Base-by-base conservation (phyloP, 2,113 vertebrate genomes). In the Aspiorhynchus laticeps region DNA sequence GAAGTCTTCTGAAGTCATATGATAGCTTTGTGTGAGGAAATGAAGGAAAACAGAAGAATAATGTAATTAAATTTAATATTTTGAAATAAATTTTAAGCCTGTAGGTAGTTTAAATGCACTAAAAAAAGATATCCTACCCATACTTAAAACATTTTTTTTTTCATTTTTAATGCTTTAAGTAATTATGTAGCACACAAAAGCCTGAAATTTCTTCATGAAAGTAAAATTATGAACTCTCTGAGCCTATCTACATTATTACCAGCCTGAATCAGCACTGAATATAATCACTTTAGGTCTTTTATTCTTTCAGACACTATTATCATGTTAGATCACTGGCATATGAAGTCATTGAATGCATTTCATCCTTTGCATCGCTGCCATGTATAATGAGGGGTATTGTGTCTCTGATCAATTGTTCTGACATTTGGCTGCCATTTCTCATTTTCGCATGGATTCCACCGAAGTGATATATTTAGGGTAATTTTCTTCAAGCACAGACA, bases 331-430 rank as follows among this genome's bases (percentile, higher is more conserved):
- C 61, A 67, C n/a, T 82, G 59, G 80, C 80, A 67, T 48, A 80
- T 46, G 59, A 82, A 82, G 41, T 46, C 15, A 31, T 1, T 7
- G 14, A 67, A 67, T 82, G 41, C 36, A 12, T 65, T 80, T 43
- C 12, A 63, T 41, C 56, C 53, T 38, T 26, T 21, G n/a, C 43
- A 36, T 69, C 48, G 73, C n/a, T 71, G n/a, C 63, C 76, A 28
- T 61, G 36, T 48, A 51, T 75, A 71, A 87, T 81, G 28, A 87
- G 48, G 48, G 46, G 67, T 74, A 81, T 87, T 74, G 67, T 82
- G 31, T 24, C 31, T 61, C 36, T 82, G 10, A 36, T 74, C n/a
- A 41, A 63, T 48, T 81, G 48, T 24, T 59, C 53, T 80, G 85
- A 67, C 77, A 71, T 69, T 24, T 51, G 33, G 7, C 31, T 74